Conservation (phyloP, 2,113 vertebrate species). For the Seriola aureovittata region DNA sequence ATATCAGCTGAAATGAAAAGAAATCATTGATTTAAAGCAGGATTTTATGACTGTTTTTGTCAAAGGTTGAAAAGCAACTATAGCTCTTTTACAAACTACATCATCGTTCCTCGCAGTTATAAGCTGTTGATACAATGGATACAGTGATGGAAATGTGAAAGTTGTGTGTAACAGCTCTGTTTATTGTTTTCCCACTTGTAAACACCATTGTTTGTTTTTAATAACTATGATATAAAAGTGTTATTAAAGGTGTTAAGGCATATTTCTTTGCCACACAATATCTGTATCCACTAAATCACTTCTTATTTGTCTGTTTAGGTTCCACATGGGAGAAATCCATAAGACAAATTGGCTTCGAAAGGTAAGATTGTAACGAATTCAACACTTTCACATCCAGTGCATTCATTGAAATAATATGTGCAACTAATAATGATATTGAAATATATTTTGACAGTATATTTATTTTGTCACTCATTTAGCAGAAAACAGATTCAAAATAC, state of each 20-base stretch:
- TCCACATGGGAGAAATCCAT: slow-evolving; percentile 95
- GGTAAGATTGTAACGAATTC: slow-evolving; percentile 83
- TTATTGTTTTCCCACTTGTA: not conserved
- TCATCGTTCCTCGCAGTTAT: not conserved
- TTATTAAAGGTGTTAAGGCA: slow-evolving; percentile 7
- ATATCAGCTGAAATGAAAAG: no score
- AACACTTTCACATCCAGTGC: not conserved
- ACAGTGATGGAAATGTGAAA: not conserved
- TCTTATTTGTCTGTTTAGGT: slow-evolving; percentile 84
- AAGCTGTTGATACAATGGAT: not conserved
- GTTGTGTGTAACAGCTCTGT: not conserved
- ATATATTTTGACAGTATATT: not conserved
- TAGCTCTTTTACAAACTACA: not conserved
- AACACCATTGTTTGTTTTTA: not conserved
- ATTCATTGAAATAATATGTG: not conserved
- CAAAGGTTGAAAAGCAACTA: not conserved
- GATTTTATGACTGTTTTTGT: not conserved
- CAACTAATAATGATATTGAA: not conserved
- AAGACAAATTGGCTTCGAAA: slow-evolving; percentile 97
- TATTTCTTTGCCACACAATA: not conserved
- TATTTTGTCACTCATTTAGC: not conserved
- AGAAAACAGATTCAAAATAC: not conserved
- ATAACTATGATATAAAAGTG: not conserved
- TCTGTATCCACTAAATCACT: slow-evolving; percentile 6
- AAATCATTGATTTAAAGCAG: not conserved